Percentiles rank a stretch among this genome's conserved stretches.
These are phyloP conservation scores for Glomeris maerens DNA, from an alignment of 1,140 invertebrate species.

Conservation along the genomic window DNA sequence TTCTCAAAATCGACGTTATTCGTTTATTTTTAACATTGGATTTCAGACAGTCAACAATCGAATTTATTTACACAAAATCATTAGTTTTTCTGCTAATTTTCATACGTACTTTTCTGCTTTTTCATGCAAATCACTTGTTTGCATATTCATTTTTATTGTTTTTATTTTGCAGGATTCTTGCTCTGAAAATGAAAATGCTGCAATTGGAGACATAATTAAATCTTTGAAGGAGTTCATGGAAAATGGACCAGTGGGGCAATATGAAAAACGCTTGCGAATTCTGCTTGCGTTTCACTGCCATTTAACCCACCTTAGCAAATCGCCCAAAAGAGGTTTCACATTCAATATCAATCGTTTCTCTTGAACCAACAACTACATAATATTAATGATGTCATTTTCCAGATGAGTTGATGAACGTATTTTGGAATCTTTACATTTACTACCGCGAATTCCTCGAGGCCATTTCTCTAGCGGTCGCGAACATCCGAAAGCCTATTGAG, in stretches of 20 bases:
- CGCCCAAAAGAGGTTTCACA: slow-evolving; percentile 29
- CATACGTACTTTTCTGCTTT: too few species aligned
- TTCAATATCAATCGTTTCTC: background rate
- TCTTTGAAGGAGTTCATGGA: slow-evolving; percentile 68
- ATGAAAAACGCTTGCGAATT: slow-evolving; percentile 57
- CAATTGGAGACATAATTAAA: slow-evolving; percentile 25
- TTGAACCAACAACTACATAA: background rate
- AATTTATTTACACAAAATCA: too few species aligned
- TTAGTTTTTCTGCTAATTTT: too few species aligned
- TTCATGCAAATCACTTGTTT: too few species aligned
- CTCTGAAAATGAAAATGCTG: background rate
- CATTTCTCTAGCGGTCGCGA: slow-evolving; percentile 47
- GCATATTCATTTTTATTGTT: slow-evolving; percentile 1
- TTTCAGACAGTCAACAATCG: too few species aligned
- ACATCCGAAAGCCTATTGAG: slow-evolving; percentile 60
- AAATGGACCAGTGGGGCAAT: slow-evolving; percentile 68
- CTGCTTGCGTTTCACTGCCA: slow-evolving; percentile 64
- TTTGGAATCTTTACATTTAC: slow-evolving; percentile 77
- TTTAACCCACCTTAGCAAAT: slow-evolving; percentile 37
- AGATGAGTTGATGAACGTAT: slow-evolving; percentile 45
- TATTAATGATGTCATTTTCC: slow-evolving; percentile 13
- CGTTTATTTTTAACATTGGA: too few species aligned
- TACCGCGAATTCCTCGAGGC: slow-evolving; percentile 60
- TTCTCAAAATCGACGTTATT: too few species aligned
- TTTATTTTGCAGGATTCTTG: background rate